Conservation (phyloP, 2,113 vertebrate species). For the Thermophis baileyi region DNA sequence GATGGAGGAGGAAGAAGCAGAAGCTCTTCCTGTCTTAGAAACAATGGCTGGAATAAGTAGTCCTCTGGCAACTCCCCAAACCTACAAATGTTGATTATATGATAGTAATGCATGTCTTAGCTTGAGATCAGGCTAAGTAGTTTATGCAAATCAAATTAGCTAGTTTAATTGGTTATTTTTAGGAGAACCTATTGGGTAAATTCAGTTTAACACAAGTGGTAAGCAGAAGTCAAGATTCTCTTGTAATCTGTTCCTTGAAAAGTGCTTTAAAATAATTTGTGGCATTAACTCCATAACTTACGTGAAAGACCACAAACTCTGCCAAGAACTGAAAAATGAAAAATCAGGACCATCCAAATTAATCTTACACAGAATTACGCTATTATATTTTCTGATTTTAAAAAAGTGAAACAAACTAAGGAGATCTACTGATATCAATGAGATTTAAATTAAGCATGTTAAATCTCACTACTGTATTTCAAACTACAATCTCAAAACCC, state of each 20-base stretch:
- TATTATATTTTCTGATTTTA: background rate
- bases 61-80: background rate
- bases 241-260: background rate
- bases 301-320: background rate
- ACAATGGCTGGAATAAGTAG: background rate
- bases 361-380: background rate
- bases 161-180: background rate
- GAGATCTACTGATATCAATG: background rate
- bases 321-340: background rate
- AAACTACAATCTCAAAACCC: background rate
- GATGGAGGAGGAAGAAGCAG: background rate
- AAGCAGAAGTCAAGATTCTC: background rate
- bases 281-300: background rate
- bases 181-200: background rate
- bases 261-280: background rate
- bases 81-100: background rate
- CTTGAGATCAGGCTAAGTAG: background rate
- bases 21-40: background rate
- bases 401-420: background rate
- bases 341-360: background rate
- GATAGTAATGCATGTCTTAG: background rate
- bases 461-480: background rate
- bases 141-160: background rate
- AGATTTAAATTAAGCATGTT: background rate
- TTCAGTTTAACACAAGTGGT: background rate